Conservation (phyloP, 2,888 invertebrate species). For the Orthosia incerta region DNA sequence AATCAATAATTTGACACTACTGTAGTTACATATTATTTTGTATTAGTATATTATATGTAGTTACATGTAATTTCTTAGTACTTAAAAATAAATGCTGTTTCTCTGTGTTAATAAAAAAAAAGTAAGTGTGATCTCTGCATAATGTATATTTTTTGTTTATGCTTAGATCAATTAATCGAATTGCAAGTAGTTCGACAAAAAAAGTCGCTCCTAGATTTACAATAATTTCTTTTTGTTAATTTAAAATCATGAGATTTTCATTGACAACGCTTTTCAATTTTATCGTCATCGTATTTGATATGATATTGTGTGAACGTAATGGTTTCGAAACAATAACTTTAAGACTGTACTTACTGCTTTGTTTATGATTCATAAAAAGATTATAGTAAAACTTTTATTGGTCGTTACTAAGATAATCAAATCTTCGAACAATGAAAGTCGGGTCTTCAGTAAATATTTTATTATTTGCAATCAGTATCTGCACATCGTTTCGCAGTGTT, state of each 20-base stretch:
- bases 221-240: neutral
- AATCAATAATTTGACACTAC: too few relatives aligned
- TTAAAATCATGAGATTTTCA: neutral
- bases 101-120: too few relatives aligned
- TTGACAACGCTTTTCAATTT: neutral
- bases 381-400: conserved; percentile 43
- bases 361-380: conserved; percentile 46
- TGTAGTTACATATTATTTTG: too few relatives aligned
- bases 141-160: neutral
- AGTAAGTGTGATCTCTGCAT: too few relatives aligned
- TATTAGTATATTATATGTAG: too few relatives aligned
- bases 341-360: neutral
- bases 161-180: neutral
- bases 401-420: conserved; percentile 39
- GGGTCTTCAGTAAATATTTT: conserved; percentile 38
- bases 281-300: neutral
- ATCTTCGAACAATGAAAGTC: conserved; percentile 30
- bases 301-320: neutral
- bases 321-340: conserved; percentile 6
- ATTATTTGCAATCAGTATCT: conserved; percentile 25
- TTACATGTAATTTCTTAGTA: too few relatives aligned
- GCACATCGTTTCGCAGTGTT: conserved; percentile 16
- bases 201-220: neutral
- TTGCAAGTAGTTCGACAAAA: neutral
- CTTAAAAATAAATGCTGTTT: too few relatives aligned